A percentile compares a stretch with the other conserved stretches of the same genome.
These are phyloP conservation scores for Empidonax traillii DNA, from an alignment of 2,113 vertebrate genomes.

Conservation along the genomic window DNA sequence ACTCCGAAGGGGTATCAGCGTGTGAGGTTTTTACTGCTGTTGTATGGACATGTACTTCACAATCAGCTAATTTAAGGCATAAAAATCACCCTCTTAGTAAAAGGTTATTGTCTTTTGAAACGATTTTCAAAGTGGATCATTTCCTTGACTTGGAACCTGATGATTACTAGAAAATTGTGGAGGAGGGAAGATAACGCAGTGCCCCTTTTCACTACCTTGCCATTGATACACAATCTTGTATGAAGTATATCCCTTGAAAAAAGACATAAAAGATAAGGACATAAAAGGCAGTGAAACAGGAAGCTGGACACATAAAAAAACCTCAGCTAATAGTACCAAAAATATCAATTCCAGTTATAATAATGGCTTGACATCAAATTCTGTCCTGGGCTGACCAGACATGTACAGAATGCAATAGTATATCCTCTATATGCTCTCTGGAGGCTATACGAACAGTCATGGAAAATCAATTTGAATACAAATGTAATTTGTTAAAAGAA, in stretches of 20 bases:
- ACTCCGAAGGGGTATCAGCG: not conserved
- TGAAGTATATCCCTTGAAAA: not conserved
- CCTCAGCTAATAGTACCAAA: not conserved
- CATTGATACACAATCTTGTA: not conserved
- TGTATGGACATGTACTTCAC: not conserved
- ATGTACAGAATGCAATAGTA: not conserved
- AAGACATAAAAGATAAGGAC: not conserved
- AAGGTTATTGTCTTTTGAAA: not conserved
- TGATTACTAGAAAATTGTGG: not conserved
- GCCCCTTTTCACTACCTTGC: not conserved
- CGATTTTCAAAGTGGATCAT: not conserved
- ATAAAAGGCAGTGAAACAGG: not conserved
- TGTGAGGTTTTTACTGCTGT: not conserved
- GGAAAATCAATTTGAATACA: slow-evolving; percentile 55
- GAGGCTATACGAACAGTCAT: not conserved
- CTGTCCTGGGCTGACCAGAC: not conserved
- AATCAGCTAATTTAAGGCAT: not conserved
- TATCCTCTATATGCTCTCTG: slow-evolving; percentile 5
- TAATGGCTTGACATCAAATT: not conserved
- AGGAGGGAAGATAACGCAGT: not conserved
- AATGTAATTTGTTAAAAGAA: slow-evolving; percentile 55
- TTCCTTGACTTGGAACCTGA: not conserved
- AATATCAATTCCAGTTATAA: not conserved
- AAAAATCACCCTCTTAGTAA: not conserved
- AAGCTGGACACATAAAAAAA: not conserved